These are phyloP conservation scores for Schizotus pectinicornis DNA, from an alignment of 2,888 invertebrate species.

Conservation along the genomic window DNA sequence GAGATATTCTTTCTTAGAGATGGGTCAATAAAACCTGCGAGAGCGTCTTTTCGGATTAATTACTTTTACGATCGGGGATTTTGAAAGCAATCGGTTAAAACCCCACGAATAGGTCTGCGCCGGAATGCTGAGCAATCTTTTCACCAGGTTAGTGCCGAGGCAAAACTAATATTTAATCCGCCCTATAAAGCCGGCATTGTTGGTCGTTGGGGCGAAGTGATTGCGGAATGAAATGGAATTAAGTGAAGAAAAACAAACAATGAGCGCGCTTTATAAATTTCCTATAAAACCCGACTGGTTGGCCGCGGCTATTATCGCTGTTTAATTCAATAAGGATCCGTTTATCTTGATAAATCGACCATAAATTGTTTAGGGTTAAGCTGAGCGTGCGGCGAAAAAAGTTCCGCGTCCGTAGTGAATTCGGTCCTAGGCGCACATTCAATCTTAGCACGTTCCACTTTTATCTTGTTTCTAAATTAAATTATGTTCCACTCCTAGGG, in stretches of 20 bases:
- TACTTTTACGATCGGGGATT: no score
- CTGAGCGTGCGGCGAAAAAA: constrained; percentile 40
- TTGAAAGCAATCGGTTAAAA: no score
- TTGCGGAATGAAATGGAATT: constrained; percentile 28
- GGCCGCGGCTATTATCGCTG: constrained; percentile 51
- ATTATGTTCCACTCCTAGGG: constrained; percentile 33
- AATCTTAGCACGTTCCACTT: constrained; percentile 43
- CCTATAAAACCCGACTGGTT: constrained; percentile 39
- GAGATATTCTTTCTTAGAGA: no score
- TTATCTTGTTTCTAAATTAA: constrained; percentile 44
- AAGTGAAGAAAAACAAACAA: constrained; percentile 39
- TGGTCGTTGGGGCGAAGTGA: constrained; percentile 15
- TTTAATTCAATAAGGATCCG: constrained; percentile 57
- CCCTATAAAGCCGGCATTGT: not conserved
- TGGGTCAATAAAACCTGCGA: no score
- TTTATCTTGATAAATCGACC: constrained; percentile 56
- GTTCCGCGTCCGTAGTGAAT: constrained; percentile 39
- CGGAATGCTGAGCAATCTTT: no score
- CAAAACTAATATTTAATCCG: not conserved
- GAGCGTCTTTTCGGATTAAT: no score
- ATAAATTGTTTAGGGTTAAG: constrained; percentile 55
- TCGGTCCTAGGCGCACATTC: constrained; percentile 37
- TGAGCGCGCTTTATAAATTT: constrained; percentile 42
- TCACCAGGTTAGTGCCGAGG: no score
- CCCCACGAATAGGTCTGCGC: no score